Evolutionary conservation across 2,113 vertebrate genomes (phyloP), one percentile per base, ranked within the genome.

Genomic region (Ictalurus punctatus): DNA sequence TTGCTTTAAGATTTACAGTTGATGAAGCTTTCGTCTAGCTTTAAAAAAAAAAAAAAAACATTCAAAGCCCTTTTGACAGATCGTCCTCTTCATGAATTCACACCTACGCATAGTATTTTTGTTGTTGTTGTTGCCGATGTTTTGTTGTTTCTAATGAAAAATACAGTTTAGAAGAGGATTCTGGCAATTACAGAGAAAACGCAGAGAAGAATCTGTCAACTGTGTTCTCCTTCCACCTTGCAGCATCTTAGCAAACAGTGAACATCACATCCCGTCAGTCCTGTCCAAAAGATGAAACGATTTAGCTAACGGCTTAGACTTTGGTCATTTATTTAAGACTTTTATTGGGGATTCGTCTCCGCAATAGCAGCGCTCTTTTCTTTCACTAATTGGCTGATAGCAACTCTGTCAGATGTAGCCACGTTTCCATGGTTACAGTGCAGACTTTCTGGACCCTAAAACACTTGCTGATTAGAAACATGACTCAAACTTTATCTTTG

Each of bases 391-490:
- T 91, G 91, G 86, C 84, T 85, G 86, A 91, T 91, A 93, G 81
- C 83, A 69, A 92, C 84, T 88, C 79, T 91, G 86, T 93, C 90
- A 89, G 87, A 91, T 90, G 88, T 71, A 65, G 73, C 44, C 58
- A 89, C 27, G 91, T 93, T 92, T 88, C 91, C 89, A 92, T 92
- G 89, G 92, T 87, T 92, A 92, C 91, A 63, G 83, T 85, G 83
- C 67, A 82, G 87, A 85, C 88, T 90, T 91, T 91, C 90, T 87
- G 90, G 86, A 91, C 87, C 91, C 89, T 91, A 90, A 91, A 93
- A 93, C 91, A 87, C 90, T 87, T 59, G 79, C 79, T 90, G 92
- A 93, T 93, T 91, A 92, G 90, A 91, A 89, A 92, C 91, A 76
- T 90, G 89, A 92, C 88, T 93, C 91, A 85, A 90, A 92, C 69